Evolutionary conservation across 2,888 invertebrate genomes (phyloP).

Genomic region (Spialia ferax): DNA sequence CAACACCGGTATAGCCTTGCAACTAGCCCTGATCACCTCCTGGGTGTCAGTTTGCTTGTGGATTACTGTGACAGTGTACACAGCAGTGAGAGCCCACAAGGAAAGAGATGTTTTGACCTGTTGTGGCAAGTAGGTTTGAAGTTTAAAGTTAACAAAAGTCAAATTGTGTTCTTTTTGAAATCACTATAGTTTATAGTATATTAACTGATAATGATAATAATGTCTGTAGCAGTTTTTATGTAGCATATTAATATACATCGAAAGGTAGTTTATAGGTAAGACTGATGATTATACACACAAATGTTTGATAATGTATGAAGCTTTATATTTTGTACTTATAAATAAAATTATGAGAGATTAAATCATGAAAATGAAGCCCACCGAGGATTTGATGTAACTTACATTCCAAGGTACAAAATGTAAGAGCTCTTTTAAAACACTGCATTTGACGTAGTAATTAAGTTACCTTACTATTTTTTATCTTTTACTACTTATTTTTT

Average conservation of each 20-base stretch:
- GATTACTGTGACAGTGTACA: conserved; percentile 80
- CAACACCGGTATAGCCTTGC: conserved; percentile 90
- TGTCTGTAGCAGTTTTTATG: neutral
- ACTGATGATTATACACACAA: neutral
- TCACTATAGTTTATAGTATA: neutral
- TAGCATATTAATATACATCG: conserved; percentile 1
- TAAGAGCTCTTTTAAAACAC: neutral
- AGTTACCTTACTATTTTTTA: conserved; percentile 11
- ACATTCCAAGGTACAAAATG: conserved; percentile 7
- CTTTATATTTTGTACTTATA: conserved; percentile 6
- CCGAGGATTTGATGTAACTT: conserved; percentile 5
- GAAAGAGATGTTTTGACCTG: conserved; percentile 77
- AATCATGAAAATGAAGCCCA: neutral
- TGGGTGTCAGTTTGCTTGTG: conserved; percentile 88
- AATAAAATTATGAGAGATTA: neutral
- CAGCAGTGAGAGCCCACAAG: conserved; percentile 83
- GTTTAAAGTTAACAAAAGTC: neutral
- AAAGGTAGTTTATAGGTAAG: neutral
- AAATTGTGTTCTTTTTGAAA: neutral
- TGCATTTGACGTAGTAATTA: neutral
- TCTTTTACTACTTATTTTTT: neutral
- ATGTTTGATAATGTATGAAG: neutral
- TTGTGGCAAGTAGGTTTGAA: conserved; percentile 68
- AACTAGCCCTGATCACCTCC: conserved; percentile 88
- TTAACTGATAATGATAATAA: neutral